Conservation (phyloP, 2,113 vertebrate genomes). For the Tupaia chinensis region DNA sequence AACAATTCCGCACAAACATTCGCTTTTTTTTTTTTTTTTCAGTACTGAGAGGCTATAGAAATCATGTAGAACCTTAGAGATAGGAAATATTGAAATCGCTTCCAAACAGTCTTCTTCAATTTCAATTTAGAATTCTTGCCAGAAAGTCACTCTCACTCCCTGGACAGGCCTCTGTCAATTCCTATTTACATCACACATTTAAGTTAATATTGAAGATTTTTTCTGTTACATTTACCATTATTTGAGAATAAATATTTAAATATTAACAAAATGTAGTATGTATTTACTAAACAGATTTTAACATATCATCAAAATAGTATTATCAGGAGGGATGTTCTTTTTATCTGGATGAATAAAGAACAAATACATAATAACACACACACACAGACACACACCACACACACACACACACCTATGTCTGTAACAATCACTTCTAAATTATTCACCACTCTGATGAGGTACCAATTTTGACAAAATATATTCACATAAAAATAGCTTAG, state of each 20-base stretch:
- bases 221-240: background rate
- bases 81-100: background rate
- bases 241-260: background rate
- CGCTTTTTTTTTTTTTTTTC: background rate
- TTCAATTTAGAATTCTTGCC: background rate
- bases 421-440: background rate
- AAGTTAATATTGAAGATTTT: background rate
- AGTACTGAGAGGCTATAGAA: background rate
- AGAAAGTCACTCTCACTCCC: background rate
- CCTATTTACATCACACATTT: background rate
- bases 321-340: background rate
- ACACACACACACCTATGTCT: background rate
- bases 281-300: background rate
- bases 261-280: background rate
- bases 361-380: background rate
- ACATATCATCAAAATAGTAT: background rate
- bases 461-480: slow-evolving; percentile 39
- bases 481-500: slow-evolving; percentile 50
- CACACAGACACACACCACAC: background rate
- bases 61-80: background rate
- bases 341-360: background rate
- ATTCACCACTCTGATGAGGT: background rate
- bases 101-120: background rate
- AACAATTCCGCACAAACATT: background rate
- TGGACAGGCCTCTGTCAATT: background rate